phyloP scores from a whole-genome alignment of 2,888 invertebrate species.

The Xanthia icteritia region DNA sequence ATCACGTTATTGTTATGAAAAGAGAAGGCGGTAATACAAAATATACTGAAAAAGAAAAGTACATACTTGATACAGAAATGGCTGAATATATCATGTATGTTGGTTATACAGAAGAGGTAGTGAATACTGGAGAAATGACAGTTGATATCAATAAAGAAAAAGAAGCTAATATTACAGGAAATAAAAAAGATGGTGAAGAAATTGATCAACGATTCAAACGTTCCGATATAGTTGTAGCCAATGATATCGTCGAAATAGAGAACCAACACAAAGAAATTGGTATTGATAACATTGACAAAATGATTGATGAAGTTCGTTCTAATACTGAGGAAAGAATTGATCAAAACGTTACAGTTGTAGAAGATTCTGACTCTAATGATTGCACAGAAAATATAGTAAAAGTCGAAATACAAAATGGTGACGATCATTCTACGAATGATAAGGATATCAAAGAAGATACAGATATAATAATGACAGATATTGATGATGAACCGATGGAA shows the following conservation, averaged over 20 bases:
- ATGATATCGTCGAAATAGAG: neutral
- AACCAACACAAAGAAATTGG: neutral
- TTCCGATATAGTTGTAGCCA: neutral
- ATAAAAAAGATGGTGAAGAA: neutral
- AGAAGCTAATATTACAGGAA: too few relatives aligned
- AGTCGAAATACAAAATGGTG: neutral
- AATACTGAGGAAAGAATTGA: neutral
- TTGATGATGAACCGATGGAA: neutral
- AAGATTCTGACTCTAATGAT: neutral
- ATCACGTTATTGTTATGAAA: constrained; percentile 27
- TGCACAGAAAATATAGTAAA: neutral
- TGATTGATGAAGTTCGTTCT: neutral
- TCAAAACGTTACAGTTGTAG: neutral
- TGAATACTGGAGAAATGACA: neutral
- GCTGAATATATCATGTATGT: neutral
- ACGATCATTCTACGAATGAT: neutral
- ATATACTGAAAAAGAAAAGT: neutral
- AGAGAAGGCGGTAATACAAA: neutral
- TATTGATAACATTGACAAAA: neutral
- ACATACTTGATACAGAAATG: neutral
- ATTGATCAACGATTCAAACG: neutral
- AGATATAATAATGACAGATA: constrained; percentile 6
- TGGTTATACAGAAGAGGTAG: constrained; percentile 3
- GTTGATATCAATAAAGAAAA: neutral
- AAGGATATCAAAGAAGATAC: neutral